Evolutionary conservation across 2,797 vertebrate genomes (phyloP), one percentile per base, ranked within the genome.

Genomic region (Chaunax sp.): DNA sequence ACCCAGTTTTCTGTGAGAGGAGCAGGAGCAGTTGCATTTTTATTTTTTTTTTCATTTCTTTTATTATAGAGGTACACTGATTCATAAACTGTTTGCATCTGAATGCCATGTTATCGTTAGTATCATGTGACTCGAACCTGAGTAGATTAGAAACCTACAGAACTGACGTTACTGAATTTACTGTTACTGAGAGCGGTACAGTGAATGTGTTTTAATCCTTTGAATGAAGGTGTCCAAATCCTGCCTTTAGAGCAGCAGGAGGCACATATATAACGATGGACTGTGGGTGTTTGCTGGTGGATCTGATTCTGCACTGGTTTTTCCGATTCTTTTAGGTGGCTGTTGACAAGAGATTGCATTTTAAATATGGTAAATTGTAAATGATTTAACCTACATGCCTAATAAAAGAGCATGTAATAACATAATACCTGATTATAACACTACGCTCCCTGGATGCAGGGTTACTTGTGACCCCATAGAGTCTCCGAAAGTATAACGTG

Each of bases 1-100:
- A 81, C 85, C 85, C 60, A 84, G 62, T 77, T 86, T 78, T 66
- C 53, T 35, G 12, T 49, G 40, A 60, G 44, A 55, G 40, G 50
- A 61, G 35, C 23, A 33, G 33, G 43, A 75, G 19, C 7, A 18
- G 57, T 35, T 54, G 43, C 41, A 25, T 51, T 75, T 28, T 55
- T 62, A 23, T 28, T 10, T 55, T 55, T 60, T 26, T 38, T 26
- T 59, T 40, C 10, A 43, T 26, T 19, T 54, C 11, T 37, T 60
- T 67, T 51, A 64, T 44, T 6, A 41, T 55, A 66, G 12, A 23
- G 19, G 15, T 47, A 18, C 2, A 63, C 33, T 64, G n/a, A 35
- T 45, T 11, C 13, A 23, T 33, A 1, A 8, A 23, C 11, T 7
- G 14, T 40, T 23, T 46, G 4, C 6, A 45, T 45, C 22, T 49